These are phyloP conservation scores for Nipponia nippon DNA, from an alignment of 2,113 vertebrate genomes.

Conservation along the genomic window DNA sequence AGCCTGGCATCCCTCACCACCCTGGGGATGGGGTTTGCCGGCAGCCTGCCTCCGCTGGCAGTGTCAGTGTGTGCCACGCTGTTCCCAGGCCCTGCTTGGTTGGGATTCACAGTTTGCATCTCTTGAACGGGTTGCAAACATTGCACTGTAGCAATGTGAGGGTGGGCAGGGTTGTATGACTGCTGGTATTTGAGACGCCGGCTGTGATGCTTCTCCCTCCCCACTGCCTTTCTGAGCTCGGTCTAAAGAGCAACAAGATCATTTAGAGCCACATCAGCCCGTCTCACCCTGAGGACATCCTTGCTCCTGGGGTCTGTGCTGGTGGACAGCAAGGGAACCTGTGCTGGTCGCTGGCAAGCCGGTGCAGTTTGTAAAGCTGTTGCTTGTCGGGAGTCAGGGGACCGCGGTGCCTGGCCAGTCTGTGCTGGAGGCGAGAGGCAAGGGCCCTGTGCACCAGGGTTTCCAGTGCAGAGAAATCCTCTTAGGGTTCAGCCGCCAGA, in stretches of 20 bases:
- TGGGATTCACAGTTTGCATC: accelerated
- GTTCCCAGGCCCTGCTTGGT: background rate
- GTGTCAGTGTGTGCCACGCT: accelerated
- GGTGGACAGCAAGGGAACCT: background rate
- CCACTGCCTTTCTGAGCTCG: background rate
- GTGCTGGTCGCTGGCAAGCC: background rate
- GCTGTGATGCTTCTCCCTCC: accelerated
- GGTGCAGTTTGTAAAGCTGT: background rate
- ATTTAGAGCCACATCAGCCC: accelerated
- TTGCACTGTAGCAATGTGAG: accelerated
- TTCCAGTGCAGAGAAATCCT: background rate
- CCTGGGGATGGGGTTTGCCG: accelerated
- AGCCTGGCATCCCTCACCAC: accelerated
- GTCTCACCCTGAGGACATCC: background rate
- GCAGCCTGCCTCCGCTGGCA: background rate
- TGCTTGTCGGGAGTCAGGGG: background rate
- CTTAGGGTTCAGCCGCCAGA: accelerated
- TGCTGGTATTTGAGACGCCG: background rate
- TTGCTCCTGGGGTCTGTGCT: background rate
- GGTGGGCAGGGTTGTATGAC: accelerated
- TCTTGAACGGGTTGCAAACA: background rate
- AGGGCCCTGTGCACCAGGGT: accelerated
- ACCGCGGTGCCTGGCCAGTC: background rate
- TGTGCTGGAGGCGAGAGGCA: background rate
- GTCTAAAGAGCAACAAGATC: background rate